These are phyloP conservation scores for Chrysemys picta DNA, from an alignment of 2,113 vertebrate genomes.

Conservation along the genomic window DNA sequence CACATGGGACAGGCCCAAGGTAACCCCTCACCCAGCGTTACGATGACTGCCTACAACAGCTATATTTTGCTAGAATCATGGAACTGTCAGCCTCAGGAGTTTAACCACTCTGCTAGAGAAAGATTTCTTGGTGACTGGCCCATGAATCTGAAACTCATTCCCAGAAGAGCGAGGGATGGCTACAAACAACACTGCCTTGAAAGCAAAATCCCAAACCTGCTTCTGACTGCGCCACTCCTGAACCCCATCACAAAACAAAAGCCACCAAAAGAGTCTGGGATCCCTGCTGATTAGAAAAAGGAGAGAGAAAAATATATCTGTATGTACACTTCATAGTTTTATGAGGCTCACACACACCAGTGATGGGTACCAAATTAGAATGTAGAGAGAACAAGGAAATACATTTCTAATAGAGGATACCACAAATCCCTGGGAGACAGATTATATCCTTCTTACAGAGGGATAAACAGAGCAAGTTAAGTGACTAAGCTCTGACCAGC, in stretches of 20 bases:
- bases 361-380: neutral
- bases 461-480: neutral
- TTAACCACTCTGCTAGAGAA: neutral
- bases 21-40: rapidly evolving
- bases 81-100: neutral
- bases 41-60: rapidly evolving
- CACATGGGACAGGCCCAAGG: rapidly evolving
- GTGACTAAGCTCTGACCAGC: neutral
- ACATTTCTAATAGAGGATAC: neutral
- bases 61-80: neutral
- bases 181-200: neutral
- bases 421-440: neutral
- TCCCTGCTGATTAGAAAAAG: neutral
- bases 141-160: neutral
- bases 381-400: neutral
- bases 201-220: neutral
- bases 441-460: neutral
- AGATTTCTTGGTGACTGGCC: neutral
- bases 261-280: neutral
- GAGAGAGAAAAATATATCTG: rapidly evolving
- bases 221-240: neutral
- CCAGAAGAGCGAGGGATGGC: neutral
- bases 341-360: neutral
- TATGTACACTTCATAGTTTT: neutral
- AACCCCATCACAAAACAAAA: neutral